These are phyloP conservation scores for Dasysyrphus tricinctus DNA, from an alignment of 2,888 invertebrate genomes.

Conservation along the genomic window DNA sequence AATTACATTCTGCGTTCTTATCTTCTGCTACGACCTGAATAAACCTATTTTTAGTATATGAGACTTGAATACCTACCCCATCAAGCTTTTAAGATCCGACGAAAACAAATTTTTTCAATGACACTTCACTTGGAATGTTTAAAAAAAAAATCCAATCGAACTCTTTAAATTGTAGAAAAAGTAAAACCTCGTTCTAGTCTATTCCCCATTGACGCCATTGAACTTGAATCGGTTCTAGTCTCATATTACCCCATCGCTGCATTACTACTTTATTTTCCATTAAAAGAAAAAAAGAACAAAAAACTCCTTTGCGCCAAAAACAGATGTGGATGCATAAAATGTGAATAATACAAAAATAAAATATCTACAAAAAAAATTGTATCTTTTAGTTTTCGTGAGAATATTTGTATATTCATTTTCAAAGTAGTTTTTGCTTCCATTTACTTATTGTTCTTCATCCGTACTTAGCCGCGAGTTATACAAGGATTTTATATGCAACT, in stretches of 20 bases:
- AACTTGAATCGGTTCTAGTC: conserved; percentile 56
- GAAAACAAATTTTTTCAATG: conserved; percentile 54
- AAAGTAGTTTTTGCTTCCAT: conserved; percentile 45
- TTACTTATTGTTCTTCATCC: conserved; percentile 52
- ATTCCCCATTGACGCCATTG: conserved; percentile 58
- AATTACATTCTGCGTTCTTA: no score
- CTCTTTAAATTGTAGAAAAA: conserved; percentile 12
- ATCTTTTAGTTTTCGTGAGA: conserved; percentile 58
- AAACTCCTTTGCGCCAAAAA: conserved; percentile 49
- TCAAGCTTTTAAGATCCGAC: conserved; percentile 27
- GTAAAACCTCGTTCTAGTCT: conserved; percentile 2
- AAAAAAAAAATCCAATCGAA: conserved; percentile 28
- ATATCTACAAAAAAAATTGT: conserved; percentile 8
- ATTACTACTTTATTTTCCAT: conserved; percentile 15
- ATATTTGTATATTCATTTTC: conserved; percentile 60
- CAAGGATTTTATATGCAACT: conserved; percentile 28
- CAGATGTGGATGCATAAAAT: conserved; percentile 58
- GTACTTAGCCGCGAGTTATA: conserved; percentile 23
- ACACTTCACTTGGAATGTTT: conserved; percentile 17
- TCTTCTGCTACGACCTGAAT: no score
- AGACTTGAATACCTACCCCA: background rate
- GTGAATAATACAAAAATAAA: conserved; percentile 10
- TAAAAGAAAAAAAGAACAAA: background rate
- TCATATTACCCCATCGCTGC: conserved; percentile 34
- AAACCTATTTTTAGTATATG: no score